Conservation (phyloP, 2,888 invertebrate species). For the Lasioglossum calceatum region DNA sequence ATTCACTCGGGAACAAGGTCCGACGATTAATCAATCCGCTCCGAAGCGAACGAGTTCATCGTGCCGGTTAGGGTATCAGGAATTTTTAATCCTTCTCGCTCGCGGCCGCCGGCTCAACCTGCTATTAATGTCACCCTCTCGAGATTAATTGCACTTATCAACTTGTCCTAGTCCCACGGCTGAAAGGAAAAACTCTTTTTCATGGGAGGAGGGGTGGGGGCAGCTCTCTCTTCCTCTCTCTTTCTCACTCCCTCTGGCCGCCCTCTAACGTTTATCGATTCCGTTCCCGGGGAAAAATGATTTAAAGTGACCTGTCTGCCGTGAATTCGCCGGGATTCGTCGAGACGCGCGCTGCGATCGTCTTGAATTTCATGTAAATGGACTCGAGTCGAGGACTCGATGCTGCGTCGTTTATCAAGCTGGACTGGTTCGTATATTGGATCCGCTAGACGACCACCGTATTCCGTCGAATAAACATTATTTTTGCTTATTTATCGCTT, state of each 20-base stretch:
- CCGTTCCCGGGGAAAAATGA: background rate
- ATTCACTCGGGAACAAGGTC: conserved; percentile 54
- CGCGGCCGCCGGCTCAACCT: conserved; percentile 8
- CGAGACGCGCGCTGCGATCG: background rate
- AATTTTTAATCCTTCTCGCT: conserved; percentile 64
- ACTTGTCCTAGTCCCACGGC: conserved; percentile 18
- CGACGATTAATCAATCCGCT: conserved; percentile 52
- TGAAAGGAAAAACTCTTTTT: background rate
- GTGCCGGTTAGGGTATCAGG: conserved; percentile 54
- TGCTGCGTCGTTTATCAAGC: background rate
- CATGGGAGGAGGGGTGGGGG: background rate
- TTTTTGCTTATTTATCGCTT: background rate
- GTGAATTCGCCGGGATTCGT: background rate
- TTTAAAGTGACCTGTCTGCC: background rate
- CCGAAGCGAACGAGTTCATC: conserved; percentile 56
- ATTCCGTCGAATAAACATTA: background rate
- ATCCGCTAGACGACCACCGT: background rate
- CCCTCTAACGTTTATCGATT: conserved; percentile 7
- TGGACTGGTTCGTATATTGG: background rate
- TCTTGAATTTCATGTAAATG: background rate
- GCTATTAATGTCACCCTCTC: conserved; percentile 63
- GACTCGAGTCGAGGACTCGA: background rate
- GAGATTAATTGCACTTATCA: conserved; percentile 68
- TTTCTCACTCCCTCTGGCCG: background rate
- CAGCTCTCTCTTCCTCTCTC: too few relatives aligned